Conservation (phyloP, 2,797 vertebrate genomes). For the Enteromius paludinosus region DNA sequence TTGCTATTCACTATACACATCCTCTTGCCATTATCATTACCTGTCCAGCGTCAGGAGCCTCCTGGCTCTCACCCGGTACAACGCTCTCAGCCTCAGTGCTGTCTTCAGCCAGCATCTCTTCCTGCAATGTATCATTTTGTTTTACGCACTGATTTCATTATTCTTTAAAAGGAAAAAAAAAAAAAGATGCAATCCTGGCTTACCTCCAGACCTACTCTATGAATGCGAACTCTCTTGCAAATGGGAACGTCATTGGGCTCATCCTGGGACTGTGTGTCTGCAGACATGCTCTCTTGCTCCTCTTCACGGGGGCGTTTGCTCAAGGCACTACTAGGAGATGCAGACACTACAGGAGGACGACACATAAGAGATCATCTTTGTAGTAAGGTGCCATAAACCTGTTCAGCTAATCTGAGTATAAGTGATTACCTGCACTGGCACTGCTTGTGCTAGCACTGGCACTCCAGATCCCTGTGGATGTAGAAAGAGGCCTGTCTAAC, state of each 20-base stretch:
- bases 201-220: conserved; percentile 91
- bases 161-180: not conserved
- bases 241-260: conserved; percentile 88
- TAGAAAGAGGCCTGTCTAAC: conserved; percentile 89
- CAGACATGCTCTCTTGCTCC: conserved; percentile 84
- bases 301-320: conserved; percentile 94
- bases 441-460: conserved; percentile 84
- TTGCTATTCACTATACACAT: not conserved
- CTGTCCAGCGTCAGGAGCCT: conserved; percentile 86
- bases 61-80: conserved; percentile 86
- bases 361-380: not conserved
- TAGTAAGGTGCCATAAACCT: not conserved
- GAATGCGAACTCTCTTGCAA: conserved; percentile 89
- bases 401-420: not conserved
- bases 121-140: conserved; percentile 72
- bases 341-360: conserved; percentile 81
- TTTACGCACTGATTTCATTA: not conserved
- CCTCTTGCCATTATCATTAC: conserved; percentile 74
- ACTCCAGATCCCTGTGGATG: conserved; percentile 85
- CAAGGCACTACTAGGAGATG: conserved; percentile 86
- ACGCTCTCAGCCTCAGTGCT: conserved; percentile 89
- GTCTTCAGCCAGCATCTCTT: conserved; percentile 89
- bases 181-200: conserved; percentile 27
- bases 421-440: conserved; percentile 43
- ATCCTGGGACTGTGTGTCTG: conserved; percentile 83